A percentile compares a stretch with the other conserved stretches of the same genome.
Evolutionary conservation across 37 sponge, comb jelly and placozoan genomes (phyloP).

Genomic region (Halisarca cf. caerulea): DNA sequence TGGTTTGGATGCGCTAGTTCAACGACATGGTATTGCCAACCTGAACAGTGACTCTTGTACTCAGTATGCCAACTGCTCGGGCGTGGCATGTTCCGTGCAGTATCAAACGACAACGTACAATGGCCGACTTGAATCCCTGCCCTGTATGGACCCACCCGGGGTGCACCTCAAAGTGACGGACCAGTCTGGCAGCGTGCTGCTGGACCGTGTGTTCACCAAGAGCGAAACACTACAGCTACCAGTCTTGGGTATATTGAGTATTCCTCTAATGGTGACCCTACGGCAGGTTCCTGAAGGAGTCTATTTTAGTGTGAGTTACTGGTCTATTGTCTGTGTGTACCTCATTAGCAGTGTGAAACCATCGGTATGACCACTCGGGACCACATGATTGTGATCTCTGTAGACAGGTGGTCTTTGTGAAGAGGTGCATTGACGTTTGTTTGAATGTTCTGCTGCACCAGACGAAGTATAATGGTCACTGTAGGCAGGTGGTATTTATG

Average conservation of each 20-base stretch:
- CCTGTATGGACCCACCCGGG: slow-evolving; percentile 1
- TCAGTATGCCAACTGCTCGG: neutral
- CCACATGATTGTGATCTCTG: no score
- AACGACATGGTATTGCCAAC: neutral
- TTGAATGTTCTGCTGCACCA: no score
- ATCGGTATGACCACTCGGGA: no score
- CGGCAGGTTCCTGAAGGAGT: neutral
- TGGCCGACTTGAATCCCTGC: neutral
- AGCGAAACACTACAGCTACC: neutral
- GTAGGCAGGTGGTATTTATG: no score
- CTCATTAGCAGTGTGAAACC: no score
- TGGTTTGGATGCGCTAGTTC: neutral
- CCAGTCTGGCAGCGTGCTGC: neutral
- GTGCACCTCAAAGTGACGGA: neutral
- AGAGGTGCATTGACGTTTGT: no score
- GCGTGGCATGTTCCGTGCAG: neutral
- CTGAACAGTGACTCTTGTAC: neutral
- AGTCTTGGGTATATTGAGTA: no score
- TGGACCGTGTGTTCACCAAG: neutral
- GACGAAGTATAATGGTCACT: no score
- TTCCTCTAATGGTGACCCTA: no score
- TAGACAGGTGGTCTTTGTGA: no score
- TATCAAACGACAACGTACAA: neutral
- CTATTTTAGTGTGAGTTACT: slow-evolving; percentile 1
- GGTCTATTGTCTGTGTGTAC: no score